Conservation (phyloP, 2,113 vertebrate genomes). For the Indicator maculatus region DNA sequence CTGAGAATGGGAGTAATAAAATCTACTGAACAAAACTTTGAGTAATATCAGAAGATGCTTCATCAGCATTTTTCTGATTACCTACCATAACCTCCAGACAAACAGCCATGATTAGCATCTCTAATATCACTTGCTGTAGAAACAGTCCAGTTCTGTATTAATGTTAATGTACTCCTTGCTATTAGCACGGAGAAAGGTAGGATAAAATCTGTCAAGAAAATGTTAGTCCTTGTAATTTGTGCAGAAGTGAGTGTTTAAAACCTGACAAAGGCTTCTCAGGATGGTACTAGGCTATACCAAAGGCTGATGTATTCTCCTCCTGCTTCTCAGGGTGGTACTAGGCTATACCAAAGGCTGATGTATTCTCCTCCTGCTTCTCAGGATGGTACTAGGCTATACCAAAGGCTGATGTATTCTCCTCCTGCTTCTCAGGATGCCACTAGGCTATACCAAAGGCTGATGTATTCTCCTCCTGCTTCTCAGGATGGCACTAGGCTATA, state of each 20-base stretch:
- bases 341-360: too few relatives aligned
- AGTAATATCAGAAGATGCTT: constrained; percentile 20
- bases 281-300: not conserved
- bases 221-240: not conserved
- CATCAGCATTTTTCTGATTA: constrained; percentile 57
- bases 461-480: too few relatives aligned
- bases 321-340: not conserved
- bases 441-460: too few relatives aligned
- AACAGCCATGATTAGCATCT: constrained; percentile 32
- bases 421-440: too few relatives aligned
- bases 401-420: too few relatives aligned
- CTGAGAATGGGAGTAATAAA: constrained; percentile 22
- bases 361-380: too few relatives aligned
- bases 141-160: not conserved
- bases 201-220: not conserved
- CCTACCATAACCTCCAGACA: not conserved
- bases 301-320: not conserved
- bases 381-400: too few relatives aligned
- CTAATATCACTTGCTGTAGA: not conserved
- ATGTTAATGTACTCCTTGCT: not conserved
- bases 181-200: not conserved
- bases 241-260: not conserved
- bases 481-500: too few relatives aligned
- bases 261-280: not conserved
- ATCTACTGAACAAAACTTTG: constrained; percentile 40